phyloP scores from a whole-genome alignment of 2,888 invertebrate species.

The Nineta flava region DNA sequence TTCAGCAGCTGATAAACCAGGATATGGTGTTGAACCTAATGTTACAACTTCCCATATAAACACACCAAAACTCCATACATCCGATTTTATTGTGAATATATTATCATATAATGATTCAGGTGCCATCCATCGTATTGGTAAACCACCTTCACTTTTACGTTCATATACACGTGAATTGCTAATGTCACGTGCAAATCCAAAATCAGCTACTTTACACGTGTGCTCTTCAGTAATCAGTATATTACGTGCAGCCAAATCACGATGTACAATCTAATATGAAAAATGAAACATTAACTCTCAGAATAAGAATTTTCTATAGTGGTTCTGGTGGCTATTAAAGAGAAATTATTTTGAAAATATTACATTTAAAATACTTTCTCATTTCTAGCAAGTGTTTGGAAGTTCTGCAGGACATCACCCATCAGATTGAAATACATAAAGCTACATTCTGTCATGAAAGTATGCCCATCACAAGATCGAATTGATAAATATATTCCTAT shows the following conservation, averaged over 20 bases:
- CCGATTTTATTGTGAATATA: constrained; percentile 83
- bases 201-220: constrained; percentile 84
- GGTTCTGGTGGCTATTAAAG: too few species aligned
- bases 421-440: too few species aligned
- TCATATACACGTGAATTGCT: constrained; percentile 79
- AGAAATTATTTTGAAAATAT: too few species aligned
- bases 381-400: too few species aligned
- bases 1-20: constrained; percentile 79
- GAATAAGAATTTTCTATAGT: background rate
- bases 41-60: constrained; percentile 94
- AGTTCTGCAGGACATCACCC: too few species aligned
- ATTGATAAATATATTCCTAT: too few species aligned
- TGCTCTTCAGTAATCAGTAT: constrained; percentile 75
- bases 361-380: too few species aligned
- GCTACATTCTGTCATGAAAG: too few species aligned
- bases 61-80: constrained; percentile 92
- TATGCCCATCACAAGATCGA: too few species aligned
- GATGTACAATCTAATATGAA: constrained; percentile 56
- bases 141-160: constrained; percentile 59
- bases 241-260: constrained; percentile 81
- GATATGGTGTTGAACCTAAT: constrained; percentile 87
- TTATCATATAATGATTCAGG: constrained; percentile 90
- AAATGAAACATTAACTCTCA: constrained; percentile 13
- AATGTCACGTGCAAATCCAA: constrained; percentile 83
- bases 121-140: constrained; percentile 82